Evolutionary conservation across 2,113 vertebrate species (phyloP), one percentile per base, ranked within the genome.

Genomic region (Neomonachus schauinslandi): DNA sequence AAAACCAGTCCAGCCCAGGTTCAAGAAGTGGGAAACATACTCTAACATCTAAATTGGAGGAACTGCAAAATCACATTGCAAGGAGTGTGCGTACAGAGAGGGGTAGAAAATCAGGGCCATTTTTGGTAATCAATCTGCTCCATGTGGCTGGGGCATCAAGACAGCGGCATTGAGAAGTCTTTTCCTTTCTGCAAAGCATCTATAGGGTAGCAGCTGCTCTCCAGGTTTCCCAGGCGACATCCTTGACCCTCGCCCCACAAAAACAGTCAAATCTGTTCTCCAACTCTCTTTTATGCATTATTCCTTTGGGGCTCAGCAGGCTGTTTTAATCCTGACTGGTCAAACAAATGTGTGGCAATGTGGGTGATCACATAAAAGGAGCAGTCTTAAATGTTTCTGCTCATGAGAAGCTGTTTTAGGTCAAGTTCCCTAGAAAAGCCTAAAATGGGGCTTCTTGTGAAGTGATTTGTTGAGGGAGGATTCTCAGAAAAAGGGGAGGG

Each of bases 361-460:
- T 81, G 69, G 11, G 5, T 57, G 61, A 61, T 13, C 46, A 63
- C n/a, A 39, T 28, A n/a, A 82, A 65, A 81, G 59, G 46, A 94
- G 9, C 36, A 92, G 21, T 39, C 24, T 33, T 51, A 80, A 77
- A 72, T 80, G 31, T 31, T 80, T 79, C 57, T 53, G 59, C 31
- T 92, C 11, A 26, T 13, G n/a, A 18, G 7, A 59, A 89, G 16
- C 90, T 53, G 6, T 82, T 89, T 92, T 74, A 83, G 67, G 67
- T 92, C 88, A 94, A 39, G 46, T 83, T 97, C 95, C n/a, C 79
- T 90, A 83, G 31, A 87, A 92, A 51, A 94, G 13, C 16, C 77
- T 89, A 42, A 49, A 49, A 49, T 77, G 74, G 74, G 24, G 74
- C 15, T 77, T 49, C 26, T 77, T 77, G 26, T 77, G 24, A 94